phyloP scores from a whole-genome alignment of 2,113 vertebrate species.

The Megaceryle torquata region DNA sequence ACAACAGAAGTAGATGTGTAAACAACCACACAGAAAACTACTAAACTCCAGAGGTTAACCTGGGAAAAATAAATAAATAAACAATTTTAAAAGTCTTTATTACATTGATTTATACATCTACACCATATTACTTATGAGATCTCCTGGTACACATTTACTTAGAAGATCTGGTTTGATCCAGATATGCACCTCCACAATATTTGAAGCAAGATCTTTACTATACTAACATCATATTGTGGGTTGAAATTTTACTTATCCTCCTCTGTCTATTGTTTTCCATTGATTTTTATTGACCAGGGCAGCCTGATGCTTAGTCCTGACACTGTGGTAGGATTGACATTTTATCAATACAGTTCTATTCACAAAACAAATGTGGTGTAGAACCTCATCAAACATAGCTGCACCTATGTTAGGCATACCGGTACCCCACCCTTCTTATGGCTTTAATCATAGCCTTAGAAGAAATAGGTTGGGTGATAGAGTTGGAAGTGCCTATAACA shows the following conservation, averaged over 20 bases:
- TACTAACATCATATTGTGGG: neutral
- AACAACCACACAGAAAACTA: neutral
- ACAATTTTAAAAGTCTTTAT: neutral
- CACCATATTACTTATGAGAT: neutral
- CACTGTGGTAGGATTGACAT: neutral
- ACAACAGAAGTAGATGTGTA: neutral
- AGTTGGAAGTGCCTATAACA: neutral
- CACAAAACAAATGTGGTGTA: neutral
- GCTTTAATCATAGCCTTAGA: neutral
- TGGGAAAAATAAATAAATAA: rapidly evolving
- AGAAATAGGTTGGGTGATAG: neutral
- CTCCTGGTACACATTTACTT: neutral
- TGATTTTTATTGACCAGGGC: neutral
- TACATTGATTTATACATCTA: neutral
- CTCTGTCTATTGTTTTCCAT: neutral
- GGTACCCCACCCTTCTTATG: neutral
- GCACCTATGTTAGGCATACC: neutral
- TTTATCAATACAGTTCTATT: neutral
- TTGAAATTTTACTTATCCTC: neutral
- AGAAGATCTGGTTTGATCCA: neutral
- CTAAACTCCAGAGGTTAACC: neutral
- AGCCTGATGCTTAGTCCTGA: neutral
- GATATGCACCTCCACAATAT: neutral
- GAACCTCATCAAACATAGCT: neutral
- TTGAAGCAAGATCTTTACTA: neutral